Evolutionary conservation across 2,797 vertebrate species (phyloP).

Genomic region (Mormyrus hasselquistii): DNA sequence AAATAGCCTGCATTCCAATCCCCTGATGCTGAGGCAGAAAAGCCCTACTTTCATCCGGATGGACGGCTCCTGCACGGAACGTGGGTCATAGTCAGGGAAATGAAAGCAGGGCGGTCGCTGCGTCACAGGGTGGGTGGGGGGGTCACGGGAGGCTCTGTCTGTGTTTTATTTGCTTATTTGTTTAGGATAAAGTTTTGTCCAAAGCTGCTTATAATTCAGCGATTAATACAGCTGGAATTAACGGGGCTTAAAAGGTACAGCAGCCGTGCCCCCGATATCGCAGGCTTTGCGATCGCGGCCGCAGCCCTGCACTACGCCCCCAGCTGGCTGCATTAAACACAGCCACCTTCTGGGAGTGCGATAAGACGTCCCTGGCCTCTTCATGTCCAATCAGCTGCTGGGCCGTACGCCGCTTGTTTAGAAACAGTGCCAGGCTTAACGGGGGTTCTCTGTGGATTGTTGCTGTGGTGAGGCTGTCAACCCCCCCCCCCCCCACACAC

Average conservation of each 20-base stretch:
- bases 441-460: not conserved
- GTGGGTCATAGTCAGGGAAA: not conserved
- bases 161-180: not conserved
- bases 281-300: not conserved
- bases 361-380: not conserved
- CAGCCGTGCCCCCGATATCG: not conserved
- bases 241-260: not conserved
- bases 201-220: not conserved
- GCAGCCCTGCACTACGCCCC: not conserved
- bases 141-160: not conserved
- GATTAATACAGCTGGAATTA: not conserved
- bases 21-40: conserved; percentile 63
- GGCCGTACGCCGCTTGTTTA: not conserved
- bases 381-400: not conserved
- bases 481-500: not conserved
- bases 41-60: conserved; percentile 57
- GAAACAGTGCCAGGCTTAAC: not conserved
- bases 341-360: not conserved
- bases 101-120: not conserved
- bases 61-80: conserved; percentile 43
- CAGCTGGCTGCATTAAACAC: not conserved
- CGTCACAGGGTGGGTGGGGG: not conserved
- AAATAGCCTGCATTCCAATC: conserved; percentile 67
- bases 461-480: not conserved
- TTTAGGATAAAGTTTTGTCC: not conserved